Percentiles rank a stretch among this genome's conserved stretches.
Conservation (phyloP, 1,140 invertebrate genomes). For the Akabosia matsudoensis region DNA sequence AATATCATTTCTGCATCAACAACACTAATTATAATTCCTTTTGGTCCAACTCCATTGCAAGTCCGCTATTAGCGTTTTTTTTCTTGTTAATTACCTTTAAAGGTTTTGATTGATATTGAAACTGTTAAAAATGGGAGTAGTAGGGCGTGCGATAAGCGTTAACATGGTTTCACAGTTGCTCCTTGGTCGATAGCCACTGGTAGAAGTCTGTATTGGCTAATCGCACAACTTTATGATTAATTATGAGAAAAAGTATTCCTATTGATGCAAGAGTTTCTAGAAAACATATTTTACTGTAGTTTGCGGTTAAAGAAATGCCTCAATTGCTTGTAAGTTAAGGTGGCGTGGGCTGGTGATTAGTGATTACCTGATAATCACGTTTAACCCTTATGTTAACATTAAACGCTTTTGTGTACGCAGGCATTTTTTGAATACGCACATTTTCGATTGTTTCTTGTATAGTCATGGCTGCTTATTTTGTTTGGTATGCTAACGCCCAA, state of each 20-base stretch:
- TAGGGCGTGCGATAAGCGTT: constrained; percentile 2
- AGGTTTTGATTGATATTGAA: not conserved
- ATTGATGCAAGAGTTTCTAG: no score
- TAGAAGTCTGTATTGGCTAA: no score
- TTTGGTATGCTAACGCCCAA: no score
- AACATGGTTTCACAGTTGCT: not conserved
- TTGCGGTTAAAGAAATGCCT: no score
- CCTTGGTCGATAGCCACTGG: no score
- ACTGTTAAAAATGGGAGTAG: constrained; percentile 19
- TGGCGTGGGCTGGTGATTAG: not conserved
- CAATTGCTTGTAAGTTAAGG: not conserved
- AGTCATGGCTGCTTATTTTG: not conserved
- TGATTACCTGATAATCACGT: not conserved
- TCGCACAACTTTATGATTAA: no score
- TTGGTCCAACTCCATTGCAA: not conserved
- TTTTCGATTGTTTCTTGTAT: no score
- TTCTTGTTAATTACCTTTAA: not conserved
- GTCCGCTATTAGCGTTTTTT: not conserved
- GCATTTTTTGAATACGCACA: not conserved
- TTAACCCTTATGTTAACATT: not conserved
- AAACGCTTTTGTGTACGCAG: not conserved
- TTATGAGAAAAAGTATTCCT: no score
- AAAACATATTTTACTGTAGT: no score
- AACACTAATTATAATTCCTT: no score
- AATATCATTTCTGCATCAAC: no score